A percentile compares a stretch with the other conserved stretches of the same genome.
phyloP scores from a whole-genome alignment of 2,113 vertebrate species.

The Junco hyemalis region DNA sequence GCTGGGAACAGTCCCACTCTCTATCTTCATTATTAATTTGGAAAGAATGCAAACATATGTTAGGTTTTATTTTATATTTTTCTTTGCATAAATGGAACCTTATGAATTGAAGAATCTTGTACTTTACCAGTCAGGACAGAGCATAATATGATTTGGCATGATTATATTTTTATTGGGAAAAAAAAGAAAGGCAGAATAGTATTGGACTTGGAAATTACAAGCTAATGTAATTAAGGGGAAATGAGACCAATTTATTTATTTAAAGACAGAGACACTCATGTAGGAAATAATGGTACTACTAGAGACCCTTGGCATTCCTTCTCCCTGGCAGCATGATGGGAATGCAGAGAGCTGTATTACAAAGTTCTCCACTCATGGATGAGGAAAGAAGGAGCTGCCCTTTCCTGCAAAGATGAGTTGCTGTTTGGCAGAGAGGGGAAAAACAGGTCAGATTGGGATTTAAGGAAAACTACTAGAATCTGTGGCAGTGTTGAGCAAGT shows the following conservation, averaged over 20 bases:
- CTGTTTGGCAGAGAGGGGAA: neutral
- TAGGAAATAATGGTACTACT: neutral
- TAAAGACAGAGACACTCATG: neutral
- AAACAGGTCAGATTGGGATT: neutral
- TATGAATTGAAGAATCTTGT: neutral
- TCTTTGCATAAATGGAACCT: neutral
- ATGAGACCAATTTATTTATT: neutral
- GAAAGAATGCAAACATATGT: neutral
- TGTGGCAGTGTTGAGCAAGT: neutral
- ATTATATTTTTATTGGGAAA: neutral
- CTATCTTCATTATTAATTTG: constrained; percentile 26
- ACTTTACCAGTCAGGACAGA: neutral
- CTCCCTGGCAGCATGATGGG: neutral
- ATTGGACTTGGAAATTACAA: neutral
- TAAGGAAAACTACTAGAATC: neutral
- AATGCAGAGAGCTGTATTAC: neutral
- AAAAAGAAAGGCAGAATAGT: neutral
- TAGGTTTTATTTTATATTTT: neutral
- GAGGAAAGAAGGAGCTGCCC: neutral
- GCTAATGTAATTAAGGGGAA: neutral
- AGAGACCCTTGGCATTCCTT: neutral
- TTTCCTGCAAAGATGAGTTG: neutral
- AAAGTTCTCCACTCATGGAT: neutral
- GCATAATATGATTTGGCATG: neutral
- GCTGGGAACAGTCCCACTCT: neutral